Conservation (phyloP, 1,140 invertebrate species). For the Drosophila fuyamai region DNA sequence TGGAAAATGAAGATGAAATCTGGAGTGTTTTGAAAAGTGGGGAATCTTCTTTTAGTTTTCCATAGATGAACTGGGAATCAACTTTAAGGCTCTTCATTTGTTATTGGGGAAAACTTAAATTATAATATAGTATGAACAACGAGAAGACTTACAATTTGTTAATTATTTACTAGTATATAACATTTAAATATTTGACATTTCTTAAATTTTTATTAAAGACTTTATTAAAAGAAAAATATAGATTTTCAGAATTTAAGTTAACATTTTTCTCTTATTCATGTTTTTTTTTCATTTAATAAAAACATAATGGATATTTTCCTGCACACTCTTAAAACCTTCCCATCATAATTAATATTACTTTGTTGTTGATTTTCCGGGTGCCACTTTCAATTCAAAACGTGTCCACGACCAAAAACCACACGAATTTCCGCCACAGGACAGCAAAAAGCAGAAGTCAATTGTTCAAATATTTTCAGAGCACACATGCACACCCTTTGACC, state of each 20-base stretch:
- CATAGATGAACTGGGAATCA: background rate
- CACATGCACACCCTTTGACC: slow-evolving; percentile 48
- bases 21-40: background rate
- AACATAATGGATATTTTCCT: slow-evolving; percentile 26
- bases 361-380: slow-evolving; percentile 5
- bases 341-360: slow-evolving; percentile 54
- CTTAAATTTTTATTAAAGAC: too few species aligned
- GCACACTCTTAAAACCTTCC: background rate
- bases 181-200: too few species aligned
- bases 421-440: slow-evolving; percentile 17
- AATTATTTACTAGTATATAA: too few species aligned
- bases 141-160: too few species aligned
- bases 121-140: too few species aligned
- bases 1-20: slow-evolving; percentile 23
- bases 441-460: slow-evolving; percentile 61
- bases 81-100: too few species aligned
- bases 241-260: too few species aligned
- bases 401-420: slow-evolving; percentile 29
- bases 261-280: background rate
- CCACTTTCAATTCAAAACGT: slow-evolving; percentile 33
- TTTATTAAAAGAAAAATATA: background rate
- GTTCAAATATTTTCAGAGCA: slow-evolving; percentile 62
- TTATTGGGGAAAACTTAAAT: too few species aligned
- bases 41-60: background rate
- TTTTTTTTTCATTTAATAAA: slow-evolving; percentile 28